These are phyloP conservation scores for Brachionus koreanus DNA, from an alignment of 1,140 invertebrate species.

Conservation along the genomic window DNA sequence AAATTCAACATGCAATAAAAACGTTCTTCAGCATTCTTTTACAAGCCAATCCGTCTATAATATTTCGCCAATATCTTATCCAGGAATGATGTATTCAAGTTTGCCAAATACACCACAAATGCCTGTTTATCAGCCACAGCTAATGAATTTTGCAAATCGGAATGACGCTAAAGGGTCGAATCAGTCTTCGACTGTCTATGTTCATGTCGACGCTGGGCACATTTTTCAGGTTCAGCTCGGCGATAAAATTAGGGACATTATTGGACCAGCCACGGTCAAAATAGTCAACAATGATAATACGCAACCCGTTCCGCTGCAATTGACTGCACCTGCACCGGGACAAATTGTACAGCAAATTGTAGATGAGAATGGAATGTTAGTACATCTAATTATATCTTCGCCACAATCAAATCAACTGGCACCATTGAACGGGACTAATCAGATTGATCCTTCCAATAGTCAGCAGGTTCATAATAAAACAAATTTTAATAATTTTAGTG, in stretches of 20 bases:
- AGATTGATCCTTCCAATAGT: background rate
- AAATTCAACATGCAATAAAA: constrained; percentile 11
- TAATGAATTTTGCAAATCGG: background rate
- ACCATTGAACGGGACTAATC: background rate
- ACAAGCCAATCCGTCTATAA: background rate
- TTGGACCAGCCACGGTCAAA: constrained; percentile 72
- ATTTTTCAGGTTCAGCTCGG: constrained; percentile 44
- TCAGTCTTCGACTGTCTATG: constrained; percentile 22
- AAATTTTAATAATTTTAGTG: constrained; percentile 17
- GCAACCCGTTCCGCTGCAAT: constrained; percentile 74
- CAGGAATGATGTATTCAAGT: background rate
- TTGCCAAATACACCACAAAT: constrained; percentile 43
- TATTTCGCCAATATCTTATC: background rate
- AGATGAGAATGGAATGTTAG: constrained; percentile 76
- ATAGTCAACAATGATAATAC: constrained; percentile 73
- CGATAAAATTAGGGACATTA: constrained; percentile 46
- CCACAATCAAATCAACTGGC: background rate
- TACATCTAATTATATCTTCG: constrained; percentile 68
- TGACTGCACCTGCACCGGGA: constrained; percentile 75
- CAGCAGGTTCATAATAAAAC: background rate
- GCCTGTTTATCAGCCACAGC: background rate
- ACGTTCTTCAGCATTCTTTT: background rate
- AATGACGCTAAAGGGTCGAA: background rate
- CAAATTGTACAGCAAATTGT: constrained; percentile 82
- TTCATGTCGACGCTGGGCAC: constrained; percentile 15